These are phyloP conservation scores for Zygogramma bicolorata DNA, from an alignment of 2,888 invertebrate species.

Conservation along the genomic window DNA sequence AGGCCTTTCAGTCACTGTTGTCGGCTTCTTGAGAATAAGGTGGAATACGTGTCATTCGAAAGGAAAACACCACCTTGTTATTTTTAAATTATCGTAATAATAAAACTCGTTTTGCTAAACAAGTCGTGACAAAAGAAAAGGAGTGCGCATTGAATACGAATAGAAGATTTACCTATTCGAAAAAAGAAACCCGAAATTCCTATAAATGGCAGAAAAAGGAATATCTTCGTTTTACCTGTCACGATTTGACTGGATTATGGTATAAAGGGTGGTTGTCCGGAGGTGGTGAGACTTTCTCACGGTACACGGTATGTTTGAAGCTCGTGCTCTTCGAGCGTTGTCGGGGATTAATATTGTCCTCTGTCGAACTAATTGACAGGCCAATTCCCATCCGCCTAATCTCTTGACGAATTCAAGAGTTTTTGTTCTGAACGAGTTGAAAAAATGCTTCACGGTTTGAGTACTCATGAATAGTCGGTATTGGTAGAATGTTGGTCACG, in stretches of 20 bases:
- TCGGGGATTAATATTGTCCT: constrained; percentile 29
- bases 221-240: constrained; percentile 39
- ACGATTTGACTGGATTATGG: constrained; percentile 29
- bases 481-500: too few species aligned
- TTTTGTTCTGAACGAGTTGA: constrained; percentile 1
- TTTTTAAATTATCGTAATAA: constrained; percentile 18
- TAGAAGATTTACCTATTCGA: constrained; percentile 13
- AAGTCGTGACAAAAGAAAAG: constrained; percentile 1
- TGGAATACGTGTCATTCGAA: constrained; percentile 13
- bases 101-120: constrained; percentile 11
- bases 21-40: not conserved
- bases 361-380: constrained; percentile 26
- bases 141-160: constrained; percentile 1
- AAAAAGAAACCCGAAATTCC: constrained; percentile 33
- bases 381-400: constrained; percentile 23
- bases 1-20: constrained; percentile 9
- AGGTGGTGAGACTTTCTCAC: constrained; percentile 35
- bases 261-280: constrained; percentile 34
- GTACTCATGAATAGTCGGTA: too few species aligned
- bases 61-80: constrained; percentile 15
- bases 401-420: constrained; percentile 6
- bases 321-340: constrained; percentile 38
- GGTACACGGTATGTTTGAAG: constrained; percentile 29
- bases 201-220: constrained; percentile 31
- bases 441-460: not conserved